Conservation (phyloP, 2,888 invertebrate genomes). For the Brassicogethes aeneus region DNA sequence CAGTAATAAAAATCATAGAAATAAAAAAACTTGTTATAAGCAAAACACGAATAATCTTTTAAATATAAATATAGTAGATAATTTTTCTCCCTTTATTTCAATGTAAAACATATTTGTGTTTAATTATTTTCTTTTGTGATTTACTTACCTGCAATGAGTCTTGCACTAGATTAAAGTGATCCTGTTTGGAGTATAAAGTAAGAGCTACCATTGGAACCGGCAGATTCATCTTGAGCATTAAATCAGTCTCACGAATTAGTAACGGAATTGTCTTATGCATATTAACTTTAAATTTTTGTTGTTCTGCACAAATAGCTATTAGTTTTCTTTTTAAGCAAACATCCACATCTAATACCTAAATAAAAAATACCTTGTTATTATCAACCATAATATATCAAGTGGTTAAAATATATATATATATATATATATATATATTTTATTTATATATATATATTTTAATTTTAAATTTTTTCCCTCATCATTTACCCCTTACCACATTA, state of each 20-base stretch:
- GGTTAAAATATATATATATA: too few relatives aligned
- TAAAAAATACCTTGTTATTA: conserved; percentile 10
- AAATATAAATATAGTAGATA: too few relatives aligned
- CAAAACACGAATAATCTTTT: too few relatives aligned
- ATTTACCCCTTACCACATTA: too few relatives aligned
- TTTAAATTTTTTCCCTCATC: too few relatives aligned
- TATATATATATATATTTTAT: too few relatives aligned
- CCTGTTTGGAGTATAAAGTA: conserved; percentile 66
- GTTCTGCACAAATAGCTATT: conserved; percentile 50
- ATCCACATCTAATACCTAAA: conserved; percentile 59
- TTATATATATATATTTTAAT: too few relatives aligned
- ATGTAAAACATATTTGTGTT: too few relatives aligned
- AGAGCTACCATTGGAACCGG: conserved; percentile 76
- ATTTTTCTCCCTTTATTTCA: background rate
- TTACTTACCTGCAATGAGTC: conserved; percentile 61
- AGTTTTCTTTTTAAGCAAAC: conserved; percentile 54
- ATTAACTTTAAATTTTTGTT: conserved; percentile 64
- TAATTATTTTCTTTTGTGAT: too few relatives aligned
- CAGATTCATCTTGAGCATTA: conserved; percentile 71
- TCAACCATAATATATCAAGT: conserved; percentile 26
- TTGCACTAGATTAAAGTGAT: conserved; percentile 66
- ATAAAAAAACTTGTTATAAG: too few relatives aligned
- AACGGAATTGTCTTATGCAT: conserved; percentile 66
- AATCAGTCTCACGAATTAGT: conserved; percentile 75
- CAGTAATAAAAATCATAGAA: too few relatives aligned